phyloP scores from a whole-genome alignment of 2,888 invertebrate species.

The Philereme transversata region DNA sequence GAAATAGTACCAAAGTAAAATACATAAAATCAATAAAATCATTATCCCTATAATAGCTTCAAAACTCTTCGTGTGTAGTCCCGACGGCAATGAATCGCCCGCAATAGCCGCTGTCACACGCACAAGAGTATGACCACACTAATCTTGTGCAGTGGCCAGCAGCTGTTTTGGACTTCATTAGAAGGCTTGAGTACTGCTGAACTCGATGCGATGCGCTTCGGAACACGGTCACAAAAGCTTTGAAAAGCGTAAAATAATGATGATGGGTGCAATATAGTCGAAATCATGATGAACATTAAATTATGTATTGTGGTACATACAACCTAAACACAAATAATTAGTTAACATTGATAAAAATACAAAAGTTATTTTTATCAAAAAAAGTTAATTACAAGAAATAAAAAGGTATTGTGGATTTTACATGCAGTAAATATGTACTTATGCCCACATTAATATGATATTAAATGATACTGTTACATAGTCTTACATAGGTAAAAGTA shows the following conservation, averaged over 20 bases:
- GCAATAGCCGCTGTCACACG: constrained; percentile 99
- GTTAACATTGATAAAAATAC: not conserved
- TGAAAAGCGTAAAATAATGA: constrained; percentile 5
- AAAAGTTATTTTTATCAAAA: not conserved
- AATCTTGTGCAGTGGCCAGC: constrained; percentile 99
- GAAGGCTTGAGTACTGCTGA: constrained; percentile 43
- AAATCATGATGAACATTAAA: constrained; percentile 1
- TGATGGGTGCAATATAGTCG: not conserved
- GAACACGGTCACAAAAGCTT: constrained; percentile 25
- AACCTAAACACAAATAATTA: not conserved
- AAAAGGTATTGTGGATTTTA: not conserved
- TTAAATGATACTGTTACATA: no score
- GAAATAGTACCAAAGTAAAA: no score
- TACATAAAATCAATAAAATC: no score
- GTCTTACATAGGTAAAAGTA: no score
- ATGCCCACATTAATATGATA: no score
- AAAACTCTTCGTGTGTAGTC: constrained; percentile 37
- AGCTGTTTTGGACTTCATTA: constrained; percentile 94
- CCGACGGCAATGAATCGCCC: constrained; percentile 85
- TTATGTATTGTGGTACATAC: not conserved
- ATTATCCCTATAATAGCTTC: constrained; percentile 6
- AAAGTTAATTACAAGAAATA: no score
- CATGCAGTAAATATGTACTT: not conserved
- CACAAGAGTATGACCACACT: constrained; percentile 95
- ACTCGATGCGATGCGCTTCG: constrained; percentile 31